A percentile compares a stretch with the other conserved stretches of the same genome.
Conservation (phyloP, 2,113 vertebrate genomes). For the Anthoscopus minutus region DNA sequence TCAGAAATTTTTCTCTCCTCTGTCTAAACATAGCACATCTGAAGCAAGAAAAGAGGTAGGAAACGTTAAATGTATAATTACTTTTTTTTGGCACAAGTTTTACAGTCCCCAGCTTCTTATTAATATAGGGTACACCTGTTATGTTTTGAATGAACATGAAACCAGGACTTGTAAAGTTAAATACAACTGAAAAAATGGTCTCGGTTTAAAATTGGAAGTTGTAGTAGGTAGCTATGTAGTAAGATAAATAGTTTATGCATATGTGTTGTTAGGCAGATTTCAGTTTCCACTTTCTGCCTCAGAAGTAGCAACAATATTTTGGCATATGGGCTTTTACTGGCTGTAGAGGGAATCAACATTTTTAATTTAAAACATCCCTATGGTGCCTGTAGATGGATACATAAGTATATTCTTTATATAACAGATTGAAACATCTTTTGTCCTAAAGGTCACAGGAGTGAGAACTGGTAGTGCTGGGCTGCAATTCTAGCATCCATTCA, state of each 20-base stretch:
- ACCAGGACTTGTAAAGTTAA: slow-evolving; percentile 50
- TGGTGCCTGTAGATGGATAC: neutral
- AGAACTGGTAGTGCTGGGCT: neutral
- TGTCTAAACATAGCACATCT: slow-evolving; percentile 56
- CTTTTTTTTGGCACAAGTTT: slow-evolving; percentile 33
- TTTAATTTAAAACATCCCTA: neutral
- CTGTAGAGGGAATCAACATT: neutral
- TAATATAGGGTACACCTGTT: slow-evolving; percentile 41
- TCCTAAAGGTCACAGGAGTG: neutral
- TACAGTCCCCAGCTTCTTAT: slow-evolving; percentile 1
- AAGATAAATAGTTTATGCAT: neutral
- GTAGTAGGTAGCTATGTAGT: neutral
- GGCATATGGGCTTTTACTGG: neutral
- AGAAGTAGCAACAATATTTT: neutral
- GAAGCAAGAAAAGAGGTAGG: slow-evolving; percentile 56
- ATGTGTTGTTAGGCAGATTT: neutral
- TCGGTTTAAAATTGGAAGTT: slow-evolving; percentile 9
- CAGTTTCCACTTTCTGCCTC: neutral
- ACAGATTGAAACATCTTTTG: neutral
- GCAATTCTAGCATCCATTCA: neutral
- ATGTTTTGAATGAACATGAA: slow-evolving; percentile 49
- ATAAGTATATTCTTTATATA: neutral
- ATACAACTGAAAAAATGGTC: slow-evolving; percentile 38
- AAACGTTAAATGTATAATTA: slow-evolving; percentile 67
- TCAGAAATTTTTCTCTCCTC: slow-evolving; percentile 68